These are phyloP conservation scores for Empis stercorea DNA, from an alignment of 2,888 invertebrate species.

Conservation along the genomic window DNA sequence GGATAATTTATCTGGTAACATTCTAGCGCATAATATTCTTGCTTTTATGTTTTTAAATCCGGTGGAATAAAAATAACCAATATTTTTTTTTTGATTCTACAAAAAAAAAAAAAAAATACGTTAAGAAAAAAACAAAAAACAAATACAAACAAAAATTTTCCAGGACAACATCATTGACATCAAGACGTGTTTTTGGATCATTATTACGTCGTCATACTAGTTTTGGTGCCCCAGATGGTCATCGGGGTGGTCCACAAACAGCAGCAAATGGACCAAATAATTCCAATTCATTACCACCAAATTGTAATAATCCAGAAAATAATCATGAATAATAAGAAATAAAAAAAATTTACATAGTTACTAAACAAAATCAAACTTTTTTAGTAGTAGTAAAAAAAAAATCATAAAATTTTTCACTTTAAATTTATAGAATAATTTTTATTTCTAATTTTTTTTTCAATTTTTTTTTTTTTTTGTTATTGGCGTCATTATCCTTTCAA, in stretches of 20 bases:
- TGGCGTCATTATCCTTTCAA: too few species aligned
- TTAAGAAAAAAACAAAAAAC: too few species aligned
- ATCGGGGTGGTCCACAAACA: conserved; percentile 12
- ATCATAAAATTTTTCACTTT: background rate
- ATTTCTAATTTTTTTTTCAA: background rate
- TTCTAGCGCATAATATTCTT: too few species aligned
- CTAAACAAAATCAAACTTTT: background rate
- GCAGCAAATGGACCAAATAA: conserved; percentile 13
- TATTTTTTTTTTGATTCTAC: too few species aligned
- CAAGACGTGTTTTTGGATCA: conserved; percentile 24
- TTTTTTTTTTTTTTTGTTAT: background rate
- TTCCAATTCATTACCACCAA: conserved; percentile 15
- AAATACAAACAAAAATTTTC: conserved; percentile 14
- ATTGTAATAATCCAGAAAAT: conserved; percentile 19
- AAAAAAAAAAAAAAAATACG: too few species aligned
- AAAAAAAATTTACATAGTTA: conserved; percentile 12
- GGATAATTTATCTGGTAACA: too few species aligned
- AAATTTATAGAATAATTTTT: background rate
- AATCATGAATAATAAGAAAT: conserved; percentile 13
- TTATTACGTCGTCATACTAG: conserved; percentile 23
- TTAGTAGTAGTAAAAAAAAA: background rate
- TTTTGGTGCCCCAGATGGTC: conserved; percentile 22
- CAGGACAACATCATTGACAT: conserved; percentile 25
- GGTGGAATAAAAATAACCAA: too few species aligned
- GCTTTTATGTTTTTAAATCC: too few species aligned